These are phyloP conservation scores for Belonocnema kinseyi DNA, from an alignment of 1,140 invertebrate species.

Conservation along the genomic window DNA sequence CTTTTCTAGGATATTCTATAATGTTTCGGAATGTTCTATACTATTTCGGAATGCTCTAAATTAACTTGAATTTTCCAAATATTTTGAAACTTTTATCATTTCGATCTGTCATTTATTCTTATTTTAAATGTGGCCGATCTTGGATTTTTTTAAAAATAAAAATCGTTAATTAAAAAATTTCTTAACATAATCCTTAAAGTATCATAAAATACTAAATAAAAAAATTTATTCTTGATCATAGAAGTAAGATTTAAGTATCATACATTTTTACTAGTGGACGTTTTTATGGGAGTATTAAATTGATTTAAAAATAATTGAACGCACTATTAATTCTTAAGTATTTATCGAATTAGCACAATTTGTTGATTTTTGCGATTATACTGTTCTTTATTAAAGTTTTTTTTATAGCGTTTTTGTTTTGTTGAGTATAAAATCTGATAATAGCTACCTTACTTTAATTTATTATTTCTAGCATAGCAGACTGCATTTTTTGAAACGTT, in stretches of 20 bases:
- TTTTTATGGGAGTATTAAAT: conserved; percentile 4
- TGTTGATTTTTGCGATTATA: neutral
- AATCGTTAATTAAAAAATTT: too few relatives aligned
- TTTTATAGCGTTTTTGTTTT: neutral
- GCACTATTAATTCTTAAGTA: conserved; percentile 7
- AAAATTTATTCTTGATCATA: neutral
- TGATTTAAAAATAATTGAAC: neutral
- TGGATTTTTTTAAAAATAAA: too few relatives aligned
- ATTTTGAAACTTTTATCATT: too few relatives aligned
- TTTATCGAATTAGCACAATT: conserved; percentile 5
- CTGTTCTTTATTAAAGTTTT: conserved; percentile 7
- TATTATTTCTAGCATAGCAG: too few relatives aligned
- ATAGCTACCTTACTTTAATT: neutral
- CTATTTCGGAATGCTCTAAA: too few relatives aligned
- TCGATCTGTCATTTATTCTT: too few relatives aligned
- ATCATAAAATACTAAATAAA: neutral
- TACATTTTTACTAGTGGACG: neutral
- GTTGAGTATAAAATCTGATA: neutral
- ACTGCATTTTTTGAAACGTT: too few relatives aligned
- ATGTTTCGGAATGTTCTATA: too few relatives aligned
- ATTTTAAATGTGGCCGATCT: too few relatives aligned
- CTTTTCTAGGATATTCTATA: too few relatives aligned
- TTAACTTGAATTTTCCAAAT: too few relatives aligned
- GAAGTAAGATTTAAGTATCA: neutral
- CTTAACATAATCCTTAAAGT: too few relatives aligned